A percentile compares a stretch with the other conserved stretches of the same genome.
These are phyloP conservation scores for Grus americana DNA, from an alignment of 2,113 vertebrate genomes.

Conservation along the genomic window DNA sequence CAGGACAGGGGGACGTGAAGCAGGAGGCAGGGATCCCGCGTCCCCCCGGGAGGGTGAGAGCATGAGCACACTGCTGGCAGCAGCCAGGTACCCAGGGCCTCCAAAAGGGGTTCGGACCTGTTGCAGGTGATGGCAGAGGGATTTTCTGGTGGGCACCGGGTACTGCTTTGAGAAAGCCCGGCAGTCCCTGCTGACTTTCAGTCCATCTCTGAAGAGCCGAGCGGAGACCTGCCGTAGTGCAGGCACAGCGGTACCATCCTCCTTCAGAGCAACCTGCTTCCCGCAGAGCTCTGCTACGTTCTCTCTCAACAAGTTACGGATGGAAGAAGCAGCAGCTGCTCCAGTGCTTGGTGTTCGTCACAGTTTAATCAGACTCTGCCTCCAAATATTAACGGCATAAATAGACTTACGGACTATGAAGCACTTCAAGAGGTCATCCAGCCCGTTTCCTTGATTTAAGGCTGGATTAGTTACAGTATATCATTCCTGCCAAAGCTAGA, in stretches of 20 bases:
- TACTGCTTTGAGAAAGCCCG: neutral
- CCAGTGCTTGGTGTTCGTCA: neutral
- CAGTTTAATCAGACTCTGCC: slow-evolving; percentile 25
- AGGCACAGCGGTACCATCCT: fast-evolving
- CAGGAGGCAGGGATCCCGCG: neutral
- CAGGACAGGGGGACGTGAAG: neutral
- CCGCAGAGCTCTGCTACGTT: neutral
- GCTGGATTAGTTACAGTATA: slow-evolving; percentile 28
- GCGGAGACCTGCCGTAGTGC: neutral
- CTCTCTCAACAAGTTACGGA: neutral
- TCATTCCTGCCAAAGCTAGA: slow-evolving; percentile 31
- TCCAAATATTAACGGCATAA: neutral
- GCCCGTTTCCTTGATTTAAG: slow-evolving; percentile 50
- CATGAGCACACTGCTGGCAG: fast-evolving
- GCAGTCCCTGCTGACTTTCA: neutral
- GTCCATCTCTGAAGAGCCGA: neutral
- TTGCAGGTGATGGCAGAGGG: neutral
- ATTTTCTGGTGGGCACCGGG: neutral
- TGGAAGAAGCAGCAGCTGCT: neutral
- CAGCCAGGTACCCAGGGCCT: neutral
- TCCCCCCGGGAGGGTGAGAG: fast-evolving
- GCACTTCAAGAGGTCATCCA: slow-evolving; percentile 43
- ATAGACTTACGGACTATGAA: neutral
- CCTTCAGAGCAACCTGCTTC: neutral
- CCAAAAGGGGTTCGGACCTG: neutral